Base-by-base conservation (phyloP, 2,113 vertebrate species). In the Phrynosoma platyrhinos region DNA sequence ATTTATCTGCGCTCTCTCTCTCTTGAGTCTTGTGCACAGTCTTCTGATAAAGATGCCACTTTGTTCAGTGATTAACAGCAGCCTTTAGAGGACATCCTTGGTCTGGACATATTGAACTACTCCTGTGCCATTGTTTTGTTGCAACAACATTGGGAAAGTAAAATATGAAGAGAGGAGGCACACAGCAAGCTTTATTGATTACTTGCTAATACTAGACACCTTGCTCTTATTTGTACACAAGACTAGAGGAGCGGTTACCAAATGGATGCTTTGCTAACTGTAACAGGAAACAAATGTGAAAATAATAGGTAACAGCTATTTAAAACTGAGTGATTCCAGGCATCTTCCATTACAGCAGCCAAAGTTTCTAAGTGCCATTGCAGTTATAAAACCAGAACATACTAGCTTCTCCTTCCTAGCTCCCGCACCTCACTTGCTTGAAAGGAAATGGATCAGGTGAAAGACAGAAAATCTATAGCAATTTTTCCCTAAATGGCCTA, bases 391-490 rank as follows among this genome's bases (percentile, higher is more conserved):
- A 89, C 83, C 76, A 76, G 81, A 72, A 20, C 7, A 0, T 14
- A 82, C 82, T 58, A 79, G 88, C 71, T 79, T 88, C 53, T 86
- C 83, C 84, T 91, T 85, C 91, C 85, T 55, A 75, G 81, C 58
- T 76, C 9, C 42, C 58, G 66, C 92, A 36, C 85, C 86, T 10
- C 23, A 27, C 32, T 88, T 79, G 69, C 87, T 32, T 87, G 91
- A 87, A 83, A 94, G 87, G 94, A 95, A 94, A 94, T 89, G 58
- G 91, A 94, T 94, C 92, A 91, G 66, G 58, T 83, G 86, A 93
- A 91, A 94, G 92, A 92, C 91, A 92, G 93, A 94, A 95, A 95
- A 96, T 94, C 95, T 90, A 93, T 93, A 93, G 16, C 89, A 18
- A 66, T 91, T 92, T 93, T 94, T 95, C 36, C 74, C 90, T 92